These are phyloP conservation scores for Sminthurides bifidus DNA, from an alignment of 1,140 invertebrate species.

Conservation along the genomic window DNA sequence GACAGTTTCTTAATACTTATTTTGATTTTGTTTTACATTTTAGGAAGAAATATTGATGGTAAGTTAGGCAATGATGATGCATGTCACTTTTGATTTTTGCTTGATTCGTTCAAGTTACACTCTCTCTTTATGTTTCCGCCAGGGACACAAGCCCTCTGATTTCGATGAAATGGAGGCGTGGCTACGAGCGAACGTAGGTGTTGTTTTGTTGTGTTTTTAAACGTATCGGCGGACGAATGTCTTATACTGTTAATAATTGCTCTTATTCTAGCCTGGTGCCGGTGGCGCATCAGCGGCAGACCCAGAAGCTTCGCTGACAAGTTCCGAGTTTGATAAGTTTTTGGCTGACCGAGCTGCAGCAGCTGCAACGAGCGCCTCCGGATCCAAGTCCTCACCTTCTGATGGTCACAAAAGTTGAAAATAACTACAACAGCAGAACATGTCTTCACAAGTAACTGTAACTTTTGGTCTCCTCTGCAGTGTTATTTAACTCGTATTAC, in stretches of 20 bases:
- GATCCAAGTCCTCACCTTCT: too few relatives aligned
- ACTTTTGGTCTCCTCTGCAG: too few relatives aligned
- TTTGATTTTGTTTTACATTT: neutral
- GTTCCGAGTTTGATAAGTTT: constrained; percentile 85
- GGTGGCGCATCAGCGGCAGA: constrained; percentile 12
- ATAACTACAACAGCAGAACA: too few relatives aligned
- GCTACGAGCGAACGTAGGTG: constrained; percentile 1
- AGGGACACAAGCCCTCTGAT: constrained; percentile 6
- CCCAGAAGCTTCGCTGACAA: constrained; percentile 59
- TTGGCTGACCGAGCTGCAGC: constrained; percentile 75
- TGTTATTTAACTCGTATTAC: too few relatives aligned
- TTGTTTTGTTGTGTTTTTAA: neutral
- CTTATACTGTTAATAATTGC: neutral
- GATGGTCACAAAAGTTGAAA: too few relatives aligned
- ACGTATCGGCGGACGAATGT: too few relatives aligned
- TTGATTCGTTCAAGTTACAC: neutral
- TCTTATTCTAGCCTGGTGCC: neutral
- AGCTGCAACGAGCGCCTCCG: constrained; percentile 39
- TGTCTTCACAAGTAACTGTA: too few relatives aligned
- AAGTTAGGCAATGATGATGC: neutral
- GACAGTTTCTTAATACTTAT: constrained; percentile 1
- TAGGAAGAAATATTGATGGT: constrained; percentile 1
- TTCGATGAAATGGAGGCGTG: constrained; percentile 24
- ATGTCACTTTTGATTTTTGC: constrained; percentile 3
- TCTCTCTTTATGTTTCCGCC: neutral